phyloP scores from a whole-genome alignment of 2,113 vertebrate species.

The Nipponia nippon region DNA sequence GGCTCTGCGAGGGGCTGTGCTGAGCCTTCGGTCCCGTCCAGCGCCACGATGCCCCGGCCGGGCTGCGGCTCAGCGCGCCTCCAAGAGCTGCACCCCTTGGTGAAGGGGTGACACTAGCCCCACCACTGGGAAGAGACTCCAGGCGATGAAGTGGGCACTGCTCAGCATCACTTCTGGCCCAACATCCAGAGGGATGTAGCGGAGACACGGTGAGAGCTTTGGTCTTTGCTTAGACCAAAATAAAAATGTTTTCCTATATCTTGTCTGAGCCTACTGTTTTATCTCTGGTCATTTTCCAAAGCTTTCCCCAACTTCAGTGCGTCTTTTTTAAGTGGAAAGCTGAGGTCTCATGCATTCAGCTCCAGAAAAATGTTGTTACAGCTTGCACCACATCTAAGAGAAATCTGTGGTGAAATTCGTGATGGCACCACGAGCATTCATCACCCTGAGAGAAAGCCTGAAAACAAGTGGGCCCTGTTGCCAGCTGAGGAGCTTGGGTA shows the following conservation, averaged over 20 bases:
- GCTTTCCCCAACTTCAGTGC: neutral
- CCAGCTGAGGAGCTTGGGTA: neutral
- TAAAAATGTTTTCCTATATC: neutral
- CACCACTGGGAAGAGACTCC: neutral
- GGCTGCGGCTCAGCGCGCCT: neutral
- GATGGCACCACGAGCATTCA: neutral
- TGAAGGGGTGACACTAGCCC: neutral
- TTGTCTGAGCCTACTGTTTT: neutral
- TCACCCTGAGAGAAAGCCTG: neutral
- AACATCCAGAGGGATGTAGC: neutral
- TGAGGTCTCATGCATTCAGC: neutral
- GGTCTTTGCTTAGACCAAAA: neutral
- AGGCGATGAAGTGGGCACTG: neutral
- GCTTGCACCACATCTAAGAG: neutral
- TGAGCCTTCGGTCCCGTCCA: neutral
- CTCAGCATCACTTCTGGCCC: neutral
- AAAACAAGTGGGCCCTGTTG: neutral
- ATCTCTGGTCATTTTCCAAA: neutral
- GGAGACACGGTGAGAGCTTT: fast-evolving
- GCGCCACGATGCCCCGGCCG: fast-evolving
- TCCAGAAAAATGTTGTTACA: neutral
- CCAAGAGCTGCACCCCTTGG: neutral
- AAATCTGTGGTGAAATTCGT: neutral
- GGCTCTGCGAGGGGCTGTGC: neutral
- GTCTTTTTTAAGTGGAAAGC: neutral